These are phyloP conservation scores for Tortricodes alternella DNA, from an alignment of 2,888 invertebrate species.

Conservation along the genomic window DNA sequence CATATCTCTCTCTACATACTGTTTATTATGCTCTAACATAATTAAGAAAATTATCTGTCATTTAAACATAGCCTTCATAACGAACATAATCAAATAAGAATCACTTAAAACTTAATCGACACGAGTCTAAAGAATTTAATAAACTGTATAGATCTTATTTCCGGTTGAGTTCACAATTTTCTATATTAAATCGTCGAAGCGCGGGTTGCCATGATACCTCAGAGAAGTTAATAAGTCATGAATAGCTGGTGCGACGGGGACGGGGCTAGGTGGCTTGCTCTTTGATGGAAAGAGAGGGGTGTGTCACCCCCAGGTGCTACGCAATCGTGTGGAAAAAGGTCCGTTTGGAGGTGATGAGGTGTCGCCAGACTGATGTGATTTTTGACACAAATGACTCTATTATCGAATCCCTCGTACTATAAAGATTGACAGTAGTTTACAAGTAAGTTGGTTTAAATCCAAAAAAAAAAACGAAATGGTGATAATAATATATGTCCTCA, in stretches of 20 bases:
- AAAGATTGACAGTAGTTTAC: too few species aligned
- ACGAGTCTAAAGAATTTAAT: constrained; percentile 69
- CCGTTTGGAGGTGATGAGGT: constrained; percentile 67
- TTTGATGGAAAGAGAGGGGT: constrained; percentile 51
- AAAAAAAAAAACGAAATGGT: too few species aligned
- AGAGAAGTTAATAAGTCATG: constrained; percentile 82
- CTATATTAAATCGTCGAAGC: constrained; percentile 75
- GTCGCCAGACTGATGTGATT: constrained; percentile 60
- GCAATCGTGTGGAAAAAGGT: constrained; percentile 81
- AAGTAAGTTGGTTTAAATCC: too few species aligned
- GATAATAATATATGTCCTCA: too few species aligned
- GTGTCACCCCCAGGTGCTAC: constrained; percentile 66
- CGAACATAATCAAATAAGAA: constrained; percentile 22
- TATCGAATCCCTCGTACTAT: too few species aligned
- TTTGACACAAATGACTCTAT: constrained; percentile 44
- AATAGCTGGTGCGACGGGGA: constrained; percentile 66
- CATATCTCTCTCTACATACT: too few species aligned
- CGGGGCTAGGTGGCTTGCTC: constrained; percentile 39
- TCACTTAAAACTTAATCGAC: constrained; percentile 31
- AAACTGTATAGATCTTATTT: constrained; percentile 68
- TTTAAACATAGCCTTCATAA: too few species aligned
- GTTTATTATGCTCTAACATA: too few species aligned
- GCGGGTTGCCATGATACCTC: constrained; percentile 80
- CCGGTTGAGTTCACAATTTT: constrained; percentile 76
- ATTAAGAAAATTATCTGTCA: too few species aligned